Conservation (phyloP, 2,888 invertebrate genomes). For the Noctuana brunneofusca region DNA sequence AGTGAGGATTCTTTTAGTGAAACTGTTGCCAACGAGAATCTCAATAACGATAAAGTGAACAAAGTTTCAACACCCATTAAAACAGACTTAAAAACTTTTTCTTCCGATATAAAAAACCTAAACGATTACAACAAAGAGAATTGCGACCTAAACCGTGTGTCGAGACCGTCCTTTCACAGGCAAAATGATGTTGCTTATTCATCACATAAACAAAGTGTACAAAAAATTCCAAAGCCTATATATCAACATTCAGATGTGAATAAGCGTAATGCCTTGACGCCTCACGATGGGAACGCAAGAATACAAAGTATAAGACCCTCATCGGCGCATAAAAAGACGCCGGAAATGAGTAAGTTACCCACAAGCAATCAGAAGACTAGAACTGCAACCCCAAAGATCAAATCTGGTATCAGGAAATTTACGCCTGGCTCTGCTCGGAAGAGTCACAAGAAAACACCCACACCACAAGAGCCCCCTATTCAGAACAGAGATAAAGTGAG, state of each 20-base stretch:
- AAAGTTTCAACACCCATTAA: constrained; percentile 56
- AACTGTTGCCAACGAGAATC: constrained; percentile 46
- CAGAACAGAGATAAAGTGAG: constrained; percentile 68
- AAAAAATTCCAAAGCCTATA: constrained; percentile 35
- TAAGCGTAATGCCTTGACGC: constrained; percentile 51
- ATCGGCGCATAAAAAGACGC: constrained; percentile 56
- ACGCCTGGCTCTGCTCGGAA: constrained; percentile 63
- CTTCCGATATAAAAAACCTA: constrained; percentile 59
- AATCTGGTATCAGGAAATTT: constrained; percentile 66
- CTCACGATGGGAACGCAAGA: constrained; percentile 51
- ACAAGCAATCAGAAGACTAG: constrained; percentile 56
- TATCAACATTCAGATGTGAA: constrained; percentile 52
- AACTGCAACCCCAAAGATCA: constrained; percentile 66
- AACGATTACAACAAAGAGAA: constrained; percentile 65
- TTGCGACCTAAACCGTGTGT: constrained; percentile 45
- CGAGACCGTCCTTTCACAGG: constrained; percentile 52
- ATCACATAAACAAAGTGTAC: constrained; percentile 36
- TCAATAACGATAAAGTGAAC: constrained; percentile 32
- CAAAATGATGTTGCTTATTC: constrained; percentile 49
- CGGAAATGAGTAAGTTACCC: constrained; percentile 52
- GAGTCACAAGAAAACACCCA: constrained; percentile 62
- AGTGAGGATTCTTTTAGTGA: constrained; percentile 64
- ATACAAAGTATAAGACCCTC: constrained; percentile 41
- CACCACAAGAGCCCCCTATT: constrained; percentile 50
- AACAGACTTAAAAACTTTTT: constrained; percentile 51